Base-by-base conservation (phyloP, 2,888 invertebrate species). In the Thymelicus sylvestris region DNA sequence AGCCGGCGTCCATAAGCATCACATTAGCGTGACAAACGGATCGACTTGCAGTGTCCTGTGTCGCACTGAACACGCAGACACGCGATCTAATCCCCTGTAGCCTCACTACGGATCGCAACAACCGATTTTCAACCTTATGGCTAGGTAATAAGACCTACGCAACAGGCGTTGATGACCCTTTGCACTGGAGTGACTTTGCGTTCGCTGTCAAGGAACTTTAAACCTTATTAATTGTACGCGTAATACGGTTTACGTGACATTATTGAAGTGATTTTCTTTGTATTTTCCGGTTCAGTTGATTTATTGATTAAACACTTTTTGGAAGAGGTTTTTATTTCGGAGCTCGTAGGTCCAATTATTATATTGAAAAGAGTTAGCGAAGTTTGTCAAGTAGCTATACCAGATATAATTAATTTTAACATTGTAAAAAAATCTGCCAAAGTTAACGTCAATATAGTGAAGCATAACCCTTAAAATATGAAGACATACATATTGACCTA, bases 21-120 rank as follows among this genome's bases (percentile, higher is more conserved):
- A 80, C 79, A 85, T 84, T 85, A 83, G 82, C 74, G 77, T 80
- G 75, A 81, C 83, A 81, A 77, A 78, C 80, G 77, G 80, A 82
- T 86, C 80, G 78, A 73, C 79, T 88, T 87, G 83, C 86, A 77
- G 74, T 76, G 78, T 77, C 68, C 86, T 76, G 74, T 76, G 78
- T 77, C 68, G 63, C 68, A 24, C 62, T 38, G 39, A 68, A 73
- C 72, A 67, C 50, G 67, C 63, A 63, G 69, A 73, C 72, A 67
- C 52, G 67, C 63, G 48, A 63, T 63, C n/a, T 62, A 7, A 52
- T 60, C 41, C 61, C 48, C 38, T 74, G 72, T 62, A 73, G 72
- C 68, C 5, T 69, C 72, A 62, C 71, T 12, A 55, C 5, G 1
- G 57, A 57, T 57, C 19, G 5, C 13, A 7, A 6, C 7, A 38